phyloP scores from a whole-genome alignment of 2,113 vertebrate genomes.

The Engraulis encrasicolus region DNA sequence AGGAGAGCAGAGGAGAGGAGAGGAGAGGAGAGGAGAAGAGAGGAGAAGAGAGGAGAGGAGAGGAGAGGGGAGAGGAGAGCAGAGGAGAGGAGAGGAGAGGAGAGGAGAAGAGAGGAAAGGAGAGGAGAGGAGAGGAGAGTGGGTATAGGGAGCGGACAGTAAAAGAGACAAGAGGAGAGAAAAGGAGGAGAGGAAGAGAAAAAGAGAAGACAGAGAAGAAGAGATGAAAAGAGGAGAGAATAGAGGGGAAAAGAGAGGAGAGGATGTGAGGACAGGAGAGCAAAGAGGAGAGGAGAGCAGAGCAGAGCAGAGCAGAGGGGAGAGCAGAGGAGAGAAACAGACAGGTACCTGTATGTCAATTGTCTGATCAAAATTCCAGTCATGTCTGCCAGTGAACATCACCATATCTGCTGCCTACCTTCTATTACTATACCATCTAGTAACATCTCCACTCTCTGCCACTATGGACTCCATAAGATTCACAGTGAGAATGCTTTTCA shows the following conservation, averaged over 20 bases:
- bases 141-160: too few relatives aligned
- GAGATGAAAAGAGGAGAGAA: background rate
- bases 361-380: background rate
- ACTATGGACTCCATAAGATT: too few relatives aligned
- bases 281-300: background rate
- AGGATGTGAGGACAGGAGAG: background rate
- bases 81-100: background rate
- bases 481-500: background rate
- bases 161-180: too few relatives aligned
- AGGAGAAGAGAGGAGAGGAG: constrained; percentile 8
- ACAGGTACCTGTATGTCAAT: too few relatives aligned
- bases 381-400: background rate
- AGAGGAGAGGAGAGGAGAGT: background rate
- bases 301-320: background rate
- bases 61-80: background rate
- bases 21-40: too few relatives aligned
- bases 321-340: too few relatives aligned
- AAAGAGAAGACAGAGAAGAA: background rate
- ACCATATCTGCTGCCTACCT: too few relatives aligned
- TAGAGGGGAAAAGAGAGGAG: background rate
- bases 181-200: too few relatives aligned
- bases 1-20: background rate
- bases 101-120: background rate
- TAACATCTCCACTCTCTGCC: background rate
- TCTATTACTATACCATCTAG: too few relatives aligned